Evolutionary conservation across 2,888 invertebrate species (phyloP), one percentile per base, ranked within the genome.

Genomic region (Epsilonema sp.): DNA sequence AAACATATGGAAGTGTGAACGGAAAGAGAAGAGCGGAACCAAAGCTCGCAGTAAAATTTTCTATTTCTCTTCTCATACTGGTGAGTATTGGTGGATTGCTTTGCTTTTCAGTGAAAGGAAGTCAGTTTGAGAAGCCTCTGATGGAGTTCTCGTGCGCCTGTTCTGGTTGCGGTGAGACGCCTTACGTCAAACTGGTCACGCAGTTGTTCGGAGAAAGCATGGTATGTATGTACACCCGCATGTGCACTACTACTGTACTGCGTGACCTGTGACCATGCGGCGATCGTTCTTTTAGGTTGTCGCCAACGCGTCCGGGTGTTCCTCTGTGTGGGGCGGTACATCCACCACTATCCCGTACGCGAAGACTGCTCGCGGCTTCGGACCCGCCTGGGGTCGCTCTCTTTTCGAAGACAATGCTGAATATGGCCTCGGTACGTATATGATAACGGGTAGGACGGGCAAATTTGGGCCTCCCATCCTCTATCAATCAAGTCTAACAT

Each of bases 361-460:
- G 8, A 52, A 49, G 37, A 54, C 52, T 44, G 49, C 50, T 21
- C 49, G 51, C 16, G 53, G 53, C 19, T 48, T 40, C 13, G 54
- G 53, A 4, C 53, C 53, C n/a, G 54, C 54, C 36, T 53, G 53
- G 54, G 53, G 53, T 40, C 47, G 54, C 8, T 53, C 53, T 11
- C 48, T 54, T 26, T 54, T 54, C 49, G 54, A 54, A 45, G 54
- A 54, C 49, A 54, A 52, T 41, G 54, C 54, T 13, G 54, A 54
- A 44, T 54, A 54, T 44, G 54, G 54, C 11, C 53, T 54, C 37
- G 54, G 38, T 38, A 11, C 8, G 38, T 19, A n/a, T 31, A 31
- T 31, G 31, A 16, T 31, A 5, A 19, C 4, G 38, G 5, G 4
- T n/a, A n/a, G n/a, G n/a, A n/a, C n/a, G n/a, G n/a, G n/a, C n/a